Conservation (phyloP, 2,797 vertebrate species). For the Ctenopoma kingsleyae region DNA sequence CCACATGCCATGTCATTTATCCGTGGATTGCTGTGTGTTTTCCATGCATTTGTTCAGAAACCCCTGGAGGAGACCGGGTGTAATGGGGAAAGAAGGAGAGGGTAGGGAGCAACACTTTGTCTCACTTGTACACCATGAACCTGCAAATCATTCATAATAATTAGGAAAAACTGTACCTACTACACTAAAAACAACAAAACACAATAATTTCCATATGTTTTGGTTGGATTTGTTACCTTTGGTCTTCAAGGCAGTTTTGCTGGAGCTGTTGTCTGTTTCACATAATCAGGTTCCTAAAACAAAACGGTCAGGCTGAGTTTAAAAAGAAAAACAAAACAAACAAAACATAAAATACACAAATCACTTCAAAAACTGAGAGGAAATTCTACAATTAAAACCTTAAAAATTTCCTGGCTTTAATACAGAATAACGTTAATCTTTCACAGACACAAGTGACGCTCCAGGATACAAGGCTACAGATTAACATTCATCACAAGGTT, state of each 20-base stretch:
- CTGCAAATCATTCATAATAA: conserved; percentile 37
- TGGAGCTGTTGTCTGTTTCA: neutral
- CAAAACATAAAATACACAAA: neutral
- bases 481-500: too few relatives aligned
- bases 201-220: neutral
- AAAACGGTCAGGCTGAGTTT: neutral
- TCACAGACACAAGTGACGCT: too few relatives aligned
- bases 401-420: too few relatives aligned
- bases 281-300: neutral
- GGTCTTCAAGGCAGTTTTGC: neutral
- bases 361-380: neutral
- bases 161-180: neutral
- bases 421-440: too few relatives aligned
- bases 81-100: neutral
- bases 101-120: conserved; percentile 10
- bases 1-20: conserved; percentile 9
- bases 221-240: conserved; percentile 37
- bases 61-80: conserved; percentile 53
- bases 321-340: too few relatives aligned
- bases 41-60: conserved; percentile 73
- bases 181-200: neutral
- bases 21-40: conserved; percentile 10
- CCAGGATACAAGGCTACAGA: too few relatives aligned
- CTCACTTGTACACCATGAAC: conserved; percentile 50
- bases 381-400: too few relatives aligned